phyloP scores from a whole-genome alignment of 2,113 vertebrate genomes.

The Mesitornis unicolor region DNA sequence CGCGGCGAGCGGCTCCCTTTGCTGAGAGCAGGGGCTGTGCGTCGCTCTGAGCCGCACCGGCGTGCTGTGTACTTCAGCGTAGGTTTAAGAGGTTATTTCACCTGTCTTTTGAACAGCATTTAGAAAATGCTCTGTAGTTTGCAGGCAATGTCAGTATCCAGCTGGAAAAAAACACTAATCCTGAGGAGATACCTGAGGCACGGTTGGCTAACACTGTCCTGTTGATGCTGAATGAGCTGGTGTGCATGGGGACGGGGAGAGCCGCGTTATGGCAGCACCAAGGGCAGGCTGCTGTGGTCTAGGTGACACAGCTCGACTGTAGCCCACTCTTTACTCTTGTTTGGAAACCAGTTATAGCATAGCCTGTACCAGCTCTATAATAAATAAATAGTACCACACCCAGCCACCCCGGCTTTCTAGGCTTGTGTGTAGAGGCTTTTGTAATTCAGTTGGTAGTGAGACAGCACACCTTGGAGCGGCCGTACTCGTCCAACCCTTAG shows the following conservation, averaged over 20 bases:
- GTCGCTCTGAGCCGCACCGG: background rate
- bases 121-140: background rate
- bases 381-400: background rate
- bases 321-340: background rate
- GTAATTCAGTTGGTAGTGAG: background rate
- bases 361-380: background rate
- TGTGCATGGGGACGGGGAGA: background rate
- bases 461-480: background rate
- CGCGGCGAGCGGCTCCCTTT: background rate
- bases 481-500: background rate
- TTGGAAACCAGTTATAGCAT: background rate
- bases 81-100: background rate
- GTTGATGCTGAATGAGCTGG: background rate
- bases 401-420: background rate
- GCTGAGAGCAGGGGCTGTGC: too few species aligned
- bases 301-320: background rate
- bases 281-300: background rate
- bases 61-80: background rate
- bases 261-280: fast-evolving
- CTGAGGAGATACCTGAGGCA: background rate
- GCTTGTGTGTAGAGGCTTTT: background rate
- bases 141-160: background rate
- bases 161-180: background rate
- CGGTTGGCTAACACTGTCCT: background rate
- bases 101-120: background rate